A percentile compares a stretch with the other conserved stretches of the same genome.
phyloP scores from a whole-genome alignment of 1,140 invertebrate genomes.

The Drosophila murphyi region DNA sequence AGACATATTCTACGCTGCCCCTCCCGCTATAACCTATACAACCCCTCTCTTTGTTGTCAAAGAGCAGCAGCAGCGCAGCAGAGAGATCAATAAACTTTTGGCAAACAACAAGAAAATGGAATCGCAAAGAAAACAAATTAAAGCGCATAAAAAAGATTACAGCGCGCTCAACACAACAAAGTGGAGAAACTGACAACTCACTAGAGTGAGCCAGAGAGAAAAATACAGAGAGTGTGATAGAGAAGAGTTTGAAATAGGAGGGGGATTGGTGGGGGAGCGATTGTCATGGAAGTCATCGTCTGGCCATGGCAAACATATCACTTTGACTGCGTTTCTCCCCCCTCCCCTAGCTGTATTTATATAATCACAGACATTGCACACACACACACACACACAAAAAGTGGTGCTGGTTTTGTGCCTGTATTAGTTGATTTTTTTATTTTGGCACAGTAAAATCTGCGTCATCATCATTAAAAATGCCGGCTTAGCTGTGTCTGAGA shows the following conservation, averaged over 20 bases:
- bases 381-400: conserved; percentile 5
- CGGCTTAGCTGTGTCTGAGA: conserved; percentile 42
- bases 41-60: conserved; percentile 41
- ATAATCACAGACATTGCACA: conserved; percentile 47
- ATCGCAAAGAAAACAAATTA: conserved; percentile 77
- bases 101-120: conserved; percentile 81
- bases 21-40: not conserved
- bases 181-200: conserved; percentile 39
- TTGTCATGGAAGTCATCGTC: conserved; percentile 57
- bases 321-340: conserved; percentile 10
- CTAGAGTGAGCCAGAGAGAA: conserved; percentile 25
- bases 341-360: conserved; percentile 41
- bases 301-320: conserved; percentile 67
- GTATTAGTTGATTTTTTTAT: conserved; percentile 37
- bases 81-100: conserved; percentile 80
- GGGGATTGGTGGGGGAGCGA: conserved; percentile 36
- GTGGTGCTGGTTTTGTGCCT: conserved; percentile 2
- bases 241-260: not conserved
- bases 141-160: conserved; percentile 77
- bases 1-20: not conserved
- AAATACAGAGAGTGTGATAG: conserved; percentile 6
- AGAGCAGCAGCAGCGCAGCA: conserved; percentile 17
- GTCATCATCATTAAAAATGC: conserved; percentile 75
- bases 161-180: conserved; percentile 50
- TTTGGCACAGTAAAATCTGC: conserved; percentile 64